Percentiles rank a stretch among this genome's conserved stretches.
These are phyloP conservation scores for Lophius americanus DNA, from an alignment of 2,797 vertebrate species.

Conservation along the genomic window DNA sequence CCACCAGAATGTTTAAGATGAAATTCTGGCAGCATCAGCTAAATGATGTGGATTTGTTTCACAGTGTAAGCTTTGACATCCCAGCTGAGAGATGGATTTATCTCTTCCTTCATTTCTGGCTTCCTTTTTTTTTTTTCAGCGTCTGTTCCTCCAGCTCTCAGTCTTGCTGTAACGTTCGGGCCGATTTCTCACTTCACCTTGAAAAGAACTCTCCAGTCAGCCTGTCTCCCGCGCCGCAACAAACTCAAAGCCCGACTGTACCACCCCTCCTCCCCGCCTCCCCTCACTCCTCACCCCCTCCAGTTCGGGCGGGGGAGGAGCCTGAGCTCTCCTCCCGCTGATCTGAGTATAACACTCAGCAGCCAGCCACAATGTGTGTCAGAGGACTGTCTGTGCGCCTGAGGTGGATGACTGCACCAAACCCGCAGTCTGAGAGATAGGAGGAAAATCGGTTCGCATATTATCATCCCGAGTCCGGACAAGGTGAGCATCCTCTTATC, in stretches of 20 bases:
- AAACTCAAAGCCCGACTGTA: conserved; percentile 54
- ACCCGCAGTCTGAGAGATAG: conserved; percentile 69
- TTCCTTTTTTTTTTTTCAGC: background rate
- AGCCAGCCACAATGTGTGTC: conserved; percentile 86
- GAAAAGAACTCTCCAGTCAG: conserved; percentile 64
- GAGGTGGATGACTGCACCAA: conserved; percentile 77
- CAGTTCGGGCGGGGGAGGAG: conserved; percentile 81
- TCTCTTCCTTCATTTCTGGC: background rate
- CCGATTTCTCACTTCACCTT: conserved; percentile 71
- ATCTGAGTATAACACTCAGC: conserved; percentile 85
- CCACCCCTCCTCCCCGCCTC: conserved; percentile 18
- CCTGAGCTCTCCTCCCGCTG: conserved; percentile 55
- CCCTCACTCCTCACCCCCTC: conserved; percentile 28
- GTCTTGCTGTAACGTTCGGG: conserved; percentile 39
- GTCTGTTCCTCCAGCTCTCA: background rate
- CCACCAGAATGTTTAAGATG: too few species aligned
- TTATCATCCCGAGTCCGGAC: conserved; percentile 68
- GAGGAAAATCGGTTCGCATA: conserved; percentile 55
- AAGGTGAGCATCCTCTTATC: conserved; percentile 69
- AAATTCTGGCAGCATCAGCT: background rate
- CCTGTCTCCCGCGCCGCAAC: conserved; percentile 63
- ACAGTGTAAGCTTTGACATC: conserved; percentile 8
- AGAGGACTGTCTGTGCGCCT: conserved; percentile 88
- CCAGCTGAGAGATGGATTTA: conserved; percentile 22
- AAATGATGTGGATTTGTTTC: too few species aligned